Evolutionary conservation across 64 coral and sea anemone genomes (phyloP).

Genomic region (Montipora sp.): DNA sequence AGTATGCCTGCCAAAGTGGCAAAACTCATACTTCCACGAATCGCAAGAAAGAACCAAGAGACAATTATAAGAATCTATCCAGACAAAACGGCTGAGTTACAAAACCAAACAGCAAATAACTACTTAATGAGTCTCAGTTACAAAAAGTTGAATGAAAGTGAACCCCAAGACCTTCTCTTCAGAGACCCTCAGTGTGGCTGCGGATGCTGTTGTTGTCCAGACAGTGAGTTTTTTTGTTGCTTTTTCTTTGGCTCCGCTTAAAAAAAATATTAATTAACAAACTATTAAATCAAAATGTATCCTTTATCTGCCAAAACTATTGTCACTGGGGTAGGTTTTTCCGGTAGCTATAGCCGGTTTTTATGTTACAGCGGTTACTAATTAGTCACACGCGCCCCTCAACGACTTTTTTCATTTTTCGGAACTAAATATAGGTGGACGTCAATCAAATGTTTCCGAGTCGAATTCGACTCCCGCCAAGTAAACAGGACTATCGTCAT

Average conservation of each 20-base stretch:
- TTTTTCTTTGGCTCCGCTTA: neutral
- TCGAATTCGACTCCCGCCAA: too few species aligned
- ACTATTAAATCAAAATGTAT: too few species aligned
- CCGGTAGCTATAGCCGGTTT: too few species aligned
- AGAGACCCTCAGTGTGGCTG: neutral
- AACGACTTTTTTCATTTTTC: too few species aligned
- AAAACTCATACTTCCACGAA: slow-evolving; percentile 61
- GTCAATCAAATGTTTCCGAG: too few species aligned
- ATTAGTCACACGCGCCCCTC: too few species aligned
- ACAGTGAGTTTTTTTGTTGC: neutral
- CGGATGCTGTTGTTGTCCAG: slow-evolving; percentile 62
- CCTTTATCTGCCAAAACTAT: too few species aligned
- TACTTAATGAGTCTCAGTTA: slow-evolving; percentile 31
- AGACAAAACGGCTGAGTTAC: slow-evolving; percentile 2
- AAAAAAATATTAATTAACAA: too few species aligned
- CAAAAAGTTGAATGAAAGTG: slow-evolving; percentile 4
- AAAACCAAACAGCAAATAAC: slow-evolving; percentile 25
- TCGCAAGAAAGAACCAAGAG: slow-evolving; percentile 70
- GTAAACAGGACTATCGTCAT: too few species aligned
- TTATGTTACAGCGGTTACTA: too few species aligned
- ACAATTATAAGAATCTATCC: slow-evolving; percentile 70
- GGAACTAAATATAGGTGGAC: too few species aligned
- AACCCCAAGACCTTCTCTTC: neutral
- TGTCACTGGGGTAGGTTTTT: too few species aligned
- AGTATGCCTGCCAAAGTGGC: slow-evolving; percentile 59